A percentile compares a stretch with the other conserved stretches of the same genome.
Evolutionary conservation across 1,140 invertebrate genomes (phyloP).

Genomic region (Eulimnadia texana): DNA sequence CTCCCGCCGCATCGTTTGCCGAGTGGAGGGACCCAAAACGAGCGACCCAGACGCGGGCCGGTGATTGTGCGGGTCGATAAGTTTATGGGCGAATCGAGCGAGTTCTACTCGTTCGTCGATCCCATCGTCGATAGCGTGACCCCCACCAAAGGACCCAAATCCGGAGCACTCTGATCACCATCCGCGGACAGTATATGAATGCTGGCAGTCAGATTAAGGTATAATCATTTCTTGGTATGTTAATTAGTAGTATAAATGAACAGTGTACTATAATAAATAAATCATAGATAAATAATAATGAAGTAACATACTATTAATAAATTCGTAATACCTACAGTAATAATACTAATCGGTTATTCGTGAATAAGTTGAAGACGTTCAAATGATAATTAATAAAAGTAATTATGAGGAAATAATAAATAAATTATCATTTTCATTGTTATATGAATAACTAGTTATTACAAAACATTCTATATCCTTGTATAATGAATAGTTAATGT

Average conservation of each 20-base stretch:
- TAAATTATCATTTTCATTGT: too few relatives aligned
- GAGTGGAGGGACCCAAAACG: conserved; percentile 69
- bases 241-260: too few relatives aligned
- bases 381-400: too few relatives aligned
- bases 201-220: conserved; percentile 84
- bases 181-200: conserved; percentile 84
- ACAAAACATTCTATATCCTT: background rate
- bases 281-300: too few relatives aligned
- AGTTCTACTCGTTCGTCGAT: conserved; percentile 71
- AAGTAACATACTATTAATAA: too few relatives aligned
- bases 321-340: too few relatives aligned
- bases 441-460: too few relatives aligned
- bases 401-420: too few relatives aligned
- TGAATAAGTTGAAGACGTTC: too few relatives aligned
- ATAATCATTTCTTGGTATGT: too few relatives aligned
- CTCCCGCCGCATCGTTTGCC: conserved; percentile 77
- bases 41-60: conserved; percentile 56
- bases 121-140: conserved; percentile 67
- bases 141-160: conserved; percentile 77
- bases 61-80: conserved; percentile 81
- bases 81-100: conserved; percentile 69
- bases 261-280: too few relatives aligned
- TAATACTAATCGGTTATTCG: too few relatives aligned
- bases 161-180: conserved; percentile 76
- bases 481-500: background rate